Percentiles rank a stretch among this genome's conserved stretches.
Evolutionary conservation across 53 echinoderm and acorn worm species (phyloP).

Genomic region (Hippasteria phrygiana): DNA sequence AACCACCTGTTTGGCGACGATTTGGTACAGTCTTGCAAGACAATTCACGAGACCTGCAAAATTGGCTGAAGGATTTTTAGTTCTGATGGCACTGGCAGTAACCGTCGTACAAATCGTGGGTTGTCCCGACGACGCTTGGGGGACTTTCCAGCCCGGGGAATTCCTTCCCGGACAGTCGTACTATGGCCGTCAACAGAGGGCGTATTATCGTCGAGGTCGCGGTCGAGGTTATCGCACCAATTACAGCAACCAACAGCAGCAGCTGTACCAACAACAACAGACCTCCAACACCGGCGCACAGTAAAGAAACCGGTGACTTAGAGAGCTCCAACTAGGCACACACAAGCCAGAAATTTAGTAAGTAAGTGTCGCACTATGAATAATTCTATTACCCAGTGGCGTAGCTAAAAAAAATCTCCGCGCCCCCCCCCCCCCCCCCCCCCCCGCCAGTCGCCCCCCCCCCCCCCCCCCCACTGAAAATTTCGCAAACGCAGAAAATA

Average conservation of each 20-base stretch:
- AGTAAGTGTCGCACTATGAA: background rate
- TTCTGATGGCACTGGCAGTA: background rate
- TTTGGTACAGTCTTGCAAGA: conserved; percentile 1
- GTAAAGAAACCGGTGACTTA: background rate
- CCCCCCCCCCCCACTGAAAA: too few relatives aligned
- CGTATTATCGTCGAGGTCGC: background rate
- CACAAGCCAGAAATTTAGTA: background rate
- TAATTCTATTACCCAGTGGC: too few relatives aligned
- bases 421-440: too few relatives aligned
- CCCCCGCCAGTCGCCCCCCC: too few relatives aligned
- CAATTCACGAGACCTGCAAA: background rate
- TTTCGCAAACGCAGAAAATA: too few relatives aligned
- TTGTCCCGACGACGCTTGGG: background rate
- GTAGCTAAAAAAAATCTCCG: too few relatives aligned
- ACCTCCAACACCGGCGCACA: background rate
- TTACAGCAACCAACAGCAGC: background rate
- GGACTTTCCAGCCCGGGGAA: too few relatives aligned
- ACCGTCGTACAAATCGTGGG: background rate
- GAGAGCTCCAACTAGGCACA: too few relatives aligned
- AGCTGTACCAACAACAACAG: background rate
- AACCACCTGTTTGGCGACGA: background rate
- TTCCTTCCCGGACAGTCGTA: background rate
- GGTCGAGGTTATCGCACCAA: background rate
- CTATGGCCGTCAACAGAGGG: background rate
- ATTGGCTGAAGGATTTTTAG: background rate